A percentile compares a stretch with the other conserved stretches of the same genome.
These are phyloP conservation scores for Neelides folsomi DNA, from an alignment of 2,888 invertebrate genomes.

Conservation along the genomic window DNA sequence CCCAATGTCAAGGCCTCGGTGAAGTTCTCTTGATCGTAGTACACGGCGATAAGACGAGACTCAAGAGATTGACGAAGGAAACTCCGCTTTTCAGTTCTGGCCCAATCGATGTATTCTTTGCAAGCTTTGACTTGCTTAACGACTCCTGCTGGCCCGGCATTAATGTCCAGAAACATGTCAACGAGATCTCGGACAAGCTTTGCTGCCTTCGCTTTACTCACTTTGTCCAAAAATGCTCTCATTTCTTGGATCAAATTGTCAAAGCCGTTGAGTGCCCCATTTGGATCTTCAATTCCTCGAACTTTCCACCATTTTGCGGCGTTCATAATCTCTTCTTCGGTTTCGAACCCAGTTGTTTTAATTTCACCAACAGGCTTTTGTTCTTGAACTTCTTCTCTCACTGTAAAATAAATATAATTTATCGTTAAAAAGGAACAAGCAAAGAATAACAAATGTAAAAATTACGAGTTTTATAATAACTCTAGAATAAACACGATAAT, in stretches of 20 bases:
- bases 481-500: too few species aligned
- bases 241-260: constrained; percentile 75
- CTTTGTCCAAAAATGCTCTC: constrained; percentile 81
- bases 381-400: too few species aligned
- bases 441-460: too few species aligned
- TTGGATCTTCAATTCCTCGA: not conserved
- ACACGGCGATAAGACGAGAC: constrained; percentile 84
- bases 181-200: constrained; percentile 93
- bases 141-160: constrained; percentile 90
- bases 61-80: constrained; percentile 93
- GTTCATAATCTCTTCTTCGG: constrained; percentile 25
- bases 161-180: constrained; percentile 92
- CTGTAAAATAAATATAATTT: constrained; percentile 33
- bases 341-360: constrained; percentile 1
- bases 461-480: too few species aligned
- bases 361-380: not conserved
- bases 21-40: constrained; percentile 82
- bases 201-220: constrained; percentile 98
- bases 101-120: constrained; percentile 97
- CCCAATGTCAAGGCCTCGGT: constrained; percentile 71
- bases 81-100: constrained; percentile 91
- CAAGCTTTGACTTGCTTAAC: constrained; percentile 60
- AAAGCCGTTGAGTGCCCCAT: constrained; percentile 16
- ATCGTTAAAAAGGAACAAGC: too few species aligned
- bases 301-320: constrained; percentile 6